Evolutionary conservation across 2,888 invertebrate species (phyloP), one percentile per base, ranked within the genome.

Genomic region (Rhyacophila evoluta): DNA sequence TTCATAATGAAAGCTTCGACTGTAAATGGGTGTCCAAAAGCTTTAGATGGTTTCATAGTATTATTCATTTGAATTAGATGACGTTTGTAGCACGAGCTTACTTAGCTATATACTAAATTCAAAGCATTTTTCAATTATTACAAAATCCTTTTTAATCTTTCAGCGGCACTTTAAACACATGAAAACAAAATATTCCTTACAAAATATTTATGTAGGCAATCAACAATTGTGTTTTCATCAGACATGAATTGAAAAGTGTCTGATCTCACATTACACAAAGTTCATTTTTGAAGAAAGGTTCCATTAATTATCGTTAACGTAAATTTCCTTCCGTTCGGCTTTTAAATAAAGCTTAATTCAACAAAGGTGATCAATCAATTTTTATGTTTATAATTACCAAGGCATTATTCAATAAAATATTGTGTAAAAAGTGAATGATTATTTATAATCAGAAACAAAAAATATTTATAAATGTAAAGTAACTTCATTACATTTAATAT

Each of bases 281-380:
- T 55, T 55, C 25, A 55, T n/a, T 55, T 55, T 55, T 55, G 19
- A 55, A 55, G 55, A 55, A 55, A 55, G 55, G 8, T 55, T 55
- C 55, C 25, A 55, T 55, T 55, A 25, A 55, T 55, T 55, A 55
- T 55, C 55, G 25, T 55, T 55, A 55, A 19, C 55, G 29, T 55
- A 8, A 55, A 19, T 55, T 55, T 19, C 55, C 55, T 55, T 55
- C 55, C 55, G 55, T 25, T 55, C 55, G 55, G 19, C 25, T 19
- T 25, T 41, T 25, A 6, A 55, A 19, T 25, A 55, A 8, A 2
- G 8, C 19, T 19, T 15, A 55, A 55, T 55, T 25, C 19, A 55
- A 15, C 10, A 55, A 55, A 55, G 55, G 19, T 19, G 15, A 55
- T 2, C 19, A 8, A 55, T 19, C 2, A n/a, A n/a, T n/a, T n/a